A percentile compares a stretch with the other conserved stretches of the same genome.
These are phyloP conservation scores for Grallaria varia DNA, from an alignment of 2,113 vertebrate species.

Conservation along the genomic window DNA sequence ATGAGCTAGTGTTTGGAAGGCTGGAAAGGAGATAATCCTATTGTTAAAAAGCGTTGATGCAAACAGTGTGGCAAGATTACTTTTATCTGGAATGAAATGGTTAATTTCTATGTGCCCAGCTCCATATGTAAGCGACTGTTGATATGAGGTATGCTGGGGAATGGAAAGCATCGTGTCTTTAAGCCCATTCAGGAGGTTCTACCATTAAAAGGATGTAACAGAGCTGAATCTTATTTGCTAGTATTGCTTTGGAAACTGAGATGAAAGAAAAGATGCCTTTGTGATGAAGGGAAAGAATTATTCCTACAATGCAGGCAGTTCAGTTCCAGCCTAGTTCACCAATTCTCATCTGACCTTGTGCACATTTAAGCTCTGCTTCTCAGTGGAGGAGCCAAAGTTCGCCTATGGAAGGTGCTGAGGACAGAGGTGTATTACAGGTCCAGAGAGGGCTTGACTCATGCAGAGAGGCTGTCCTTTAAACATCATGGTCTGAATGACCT, in stretches of 20 bases:
- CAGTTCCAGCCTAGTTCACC: background rate
- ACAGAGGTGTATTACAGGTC: background rate
- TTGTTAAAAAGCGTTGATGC: background rate
- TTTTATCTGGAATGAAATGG: background rate
- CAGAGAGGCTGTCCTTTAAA: constrained; percentile 34
- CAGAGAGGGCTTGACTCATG: constrained; percentile 7
- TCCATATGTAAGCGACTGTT: background rate
- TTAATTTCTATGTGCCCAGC: background rate
- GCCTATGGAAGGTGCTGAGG: background rate
- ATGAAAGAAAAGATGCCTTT: constrained; percentile 40
- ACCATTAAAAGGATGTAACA: background rate
- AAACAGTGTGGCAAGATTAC: background rate
- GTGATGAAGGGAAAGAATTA: background rate
- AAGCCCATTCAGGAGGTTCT: background rate
- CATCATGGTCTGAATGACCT: background rate
- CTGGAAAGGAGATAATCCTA: background rate
- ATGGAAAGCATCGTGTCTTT: background rate
- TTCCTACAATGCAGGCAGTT: constrained; percentile 12
- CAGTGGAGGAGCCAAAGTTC: background rate
- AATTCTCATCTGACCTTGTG: background rate
- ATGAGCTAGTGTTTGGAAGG: background rate
- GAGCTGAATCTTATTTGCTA: background rate
- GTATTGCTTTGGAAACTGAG: constrained; percentile 24
- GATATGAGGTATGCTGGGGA: background rate
- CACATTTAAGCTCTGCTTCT: background rate